A percentile compares a stretch with the other conserved stretches of the same genome.
These are phyloP conservation scores for Astropecten irregularis DNA, from an alignment of 53 echinoderm and acorn worm genomes.

Conservation along the genomic window DNA sequence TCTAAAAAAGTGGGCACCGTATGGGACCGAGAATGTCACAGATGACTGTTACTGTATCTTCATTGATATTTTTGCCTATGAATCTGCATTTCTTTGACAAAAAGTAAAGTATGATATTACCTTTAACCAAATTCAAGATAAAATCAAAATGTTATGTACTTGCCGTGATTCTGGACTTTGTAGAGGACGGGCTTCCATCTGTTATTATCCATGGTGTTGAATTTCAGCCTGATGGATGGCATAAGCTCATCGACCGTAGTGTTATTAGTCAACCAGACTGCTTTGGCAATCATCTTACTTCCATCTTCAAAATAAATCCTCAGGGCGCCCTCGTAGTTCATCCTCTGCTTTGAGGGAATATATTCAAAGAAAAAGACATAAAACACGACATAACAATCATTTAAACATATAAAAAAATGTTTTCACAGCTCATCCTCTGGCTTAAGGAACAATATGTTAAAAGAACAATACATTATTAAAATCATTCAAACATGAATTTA, in stretches of 20 bases:
- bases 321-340: slow-evolving; percentile 55
- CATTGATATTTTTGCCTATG: too few relatives aligned
- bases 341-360: slow-evolving; percentile 32
- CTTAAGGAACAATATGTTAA: not conserved
- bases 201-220: slow-evolving; percentile 40
- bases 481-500: too few relatives aligned
- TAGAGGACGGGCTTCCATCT: slow-evolving; percentile 28
- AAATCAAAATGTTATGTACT: too few relatives aligned
- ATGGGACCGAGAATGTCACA: too few relatives aligned
- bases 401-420: not conserved
- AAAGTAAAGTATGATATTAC: too few relatives aligned
- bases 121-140: too few relatives aligned
- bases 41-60: too few relatives aligned
- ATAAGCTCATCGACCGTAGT: slow-evolving; percentile 47
- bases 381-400: too few relatives aligned
- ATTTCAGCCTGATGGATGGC: slow-evolving; percentile 50
- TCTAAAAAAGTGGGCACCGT: too few relatives aligned
- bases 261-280: slow-evolving; percentile 27
- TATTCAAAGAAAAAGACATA: too few relatives aligned
- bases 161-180: slow-evolving; percentile 46
- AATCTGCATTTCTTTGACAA: too few relatives aligned
- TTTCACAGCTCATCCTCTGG: not conserved
- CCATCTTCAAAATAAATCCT: slow-evolving; percentile 46
- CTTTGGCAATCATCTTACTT: slow-evolving; percentile 27
- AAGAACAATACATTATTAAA: not conserved